Conservation (phyloP, 2,113 vertebrate genomes). For the Tragulus kanchil region DNA sequence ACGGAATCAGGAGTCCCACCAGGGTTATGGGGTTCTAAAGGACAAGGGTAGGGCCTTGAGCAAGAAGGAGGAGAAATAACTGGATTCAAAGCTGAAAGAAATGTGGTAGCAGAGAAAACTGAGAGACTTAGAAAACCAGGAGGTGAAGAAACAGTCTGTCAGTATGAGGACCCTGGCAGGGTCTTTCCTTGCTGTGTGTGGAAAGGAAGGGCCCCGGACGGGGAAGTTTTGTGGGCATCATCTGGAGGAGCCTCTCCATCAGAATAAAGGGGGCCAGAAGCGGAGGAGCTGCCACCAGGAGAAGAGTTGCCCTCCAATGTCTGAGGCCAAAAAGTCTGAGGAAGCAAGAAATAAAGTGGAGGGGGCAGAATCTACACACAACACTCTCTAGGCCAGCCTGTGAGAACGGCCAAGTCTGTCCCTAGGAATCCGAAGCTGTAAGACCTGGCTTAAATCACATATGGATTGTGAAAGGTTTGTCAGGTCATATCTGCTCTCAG, state of each 20-base stretch:
- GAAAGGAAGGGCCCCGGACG: neutral
- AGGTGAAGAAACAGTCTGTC: neutral
- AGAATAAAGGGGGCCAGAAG: neutral
- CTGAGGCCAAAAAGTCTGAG: neutral
- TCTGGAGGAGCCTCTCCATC: neutral
- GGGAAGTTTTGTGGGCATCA: neutral
- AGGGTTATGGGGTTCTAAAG: neutral
- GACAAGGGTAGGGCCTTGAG: neutral
- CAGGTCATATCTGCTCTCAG: neutral
- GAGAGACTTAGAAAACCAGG: neutral
- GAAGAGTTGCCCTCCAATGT: fast-evolving
- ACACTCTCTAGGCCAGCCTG: neutral
- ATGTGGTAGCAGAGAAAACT: neutral
- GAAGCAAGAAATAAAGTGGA: neutral
- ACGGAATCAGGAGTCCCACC: neutral
- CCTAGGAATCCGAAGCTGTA: neutral
- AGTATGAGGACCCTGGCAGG: neutral
- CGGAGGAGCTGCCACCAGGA: neutral
- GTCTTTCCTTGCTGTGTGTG: neutral
- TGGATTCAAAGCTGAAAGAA: neutral
- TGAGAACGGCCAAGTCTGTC: neutral
- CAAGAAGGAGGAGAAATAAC: neutral
- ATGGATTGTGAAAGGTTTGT: neutral
- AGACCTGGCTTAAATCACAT: neutral
- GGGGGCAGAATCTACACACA: neutral